Conservation (phyloP, 2,113 vertebrate species). For the Falcunculus frontatus region DNA sequence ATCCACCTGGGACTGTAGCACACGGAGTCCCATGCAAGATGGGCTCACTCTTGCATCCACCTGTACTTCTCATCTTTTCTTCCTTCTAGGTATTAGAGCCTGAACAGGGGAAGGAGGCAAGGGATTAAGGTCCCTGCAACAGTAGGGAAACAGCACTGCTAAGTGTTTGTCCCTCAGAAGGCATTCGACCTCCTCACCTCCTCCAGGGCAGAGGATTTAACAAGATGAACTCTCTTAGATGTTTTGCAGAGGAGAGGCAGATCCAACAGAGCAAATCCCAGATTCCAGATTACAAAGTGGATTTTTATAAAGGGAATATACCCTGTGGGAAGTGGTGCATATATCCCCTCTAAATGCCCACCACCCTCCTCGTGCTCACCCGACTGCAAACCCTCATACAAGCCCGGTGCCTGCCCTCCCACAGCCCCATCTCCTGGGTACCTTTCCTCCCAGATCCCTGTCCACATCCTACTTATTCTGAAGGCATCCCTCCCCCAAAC, state of each 20-base stretch:
- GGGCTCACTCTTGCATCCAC: neutral
- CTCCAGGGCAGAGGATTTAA: neutral
- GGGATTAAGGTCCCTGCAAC: neutral
- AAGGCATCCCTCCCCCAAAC: neutral
- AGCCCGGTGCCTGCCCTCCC: neutral
- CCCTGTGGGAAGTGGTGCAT: neutral
- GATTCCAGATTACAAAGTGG: neutral
- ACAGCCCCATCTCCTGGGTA: neutral
- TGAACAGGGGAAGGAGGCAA: neutral
- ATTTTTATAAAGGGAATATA: neutral
- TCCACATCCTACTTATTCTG: neutral
- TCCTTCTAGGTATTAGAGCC: neutral
- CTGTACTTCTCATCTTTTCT: neutral
- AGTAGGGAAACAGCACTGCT: neutral
- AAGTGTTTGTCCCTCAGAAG: neutral
- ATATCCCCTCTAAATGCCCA: neutral
- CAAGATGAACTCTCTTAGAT: neutral
- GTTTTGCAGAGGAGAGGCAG: neutral
- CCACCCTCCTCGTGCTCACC: accelerated
- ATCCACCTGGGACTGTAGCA: neutral
- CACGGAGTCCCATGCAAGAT: neutral
- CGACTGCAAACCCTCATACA: neutral
- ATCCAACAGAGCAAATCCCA: neutral
- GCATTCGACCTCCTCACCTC: neutral
- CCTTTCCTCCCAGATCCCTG: neutral